These are phyloP conservation scores for Drosophila melanosoma DNA, from an alignment of 2,888 invertebrate genomes.

Conservation along the genomic window DNA sequence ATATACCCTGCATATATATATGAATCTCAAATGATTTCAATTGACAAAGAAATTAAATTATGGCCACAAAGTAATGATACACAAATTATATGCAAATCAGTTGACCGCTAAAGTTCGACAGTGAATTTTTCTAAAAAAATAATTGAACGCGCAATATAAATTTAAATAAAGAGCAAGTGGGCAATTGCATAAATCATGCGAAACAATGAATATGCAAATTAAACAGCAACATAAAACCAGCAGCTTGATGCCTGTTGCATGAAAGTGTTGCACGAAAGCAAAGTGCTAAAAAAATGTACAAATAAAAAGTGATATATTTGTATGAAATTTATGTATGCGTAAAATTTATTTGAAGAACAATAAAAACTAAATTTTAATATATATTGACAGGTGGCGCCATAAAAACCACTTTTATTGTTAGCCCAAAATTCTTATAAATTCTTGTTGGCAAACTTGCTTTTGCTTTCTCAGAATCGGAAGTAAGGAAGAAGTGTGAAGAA, in stretches of 20 bases:
- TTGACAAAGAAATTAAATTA: slow-evolving; percentile 38
- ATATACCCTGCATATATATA: background rate
- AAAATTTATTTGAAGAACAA: background rate
- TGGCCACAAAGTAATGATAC: slow-evolving; percentile 13
- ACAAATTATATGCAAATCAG: slow-evolving; percentile 27
- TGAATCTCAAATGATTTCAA: slow-evolving; percentile 13
- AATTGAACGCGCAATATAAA: slow-evolving; percentile 29
- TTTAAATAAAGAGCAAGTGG: slow-evolving; percentile 30
- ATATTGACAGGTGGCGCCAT: background rate
- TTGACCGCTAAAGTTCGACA: slow-evolving; percentile 37
- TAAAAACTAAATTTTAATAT: background rate
- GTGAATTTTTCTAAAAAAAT: slow-evolving; percentile 10
- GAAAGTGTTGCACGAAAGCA: slow-evolving; percentile 5
- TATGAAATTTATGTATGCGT: background rate
- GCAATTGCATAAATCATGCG: slow-evolving; percentile 37
- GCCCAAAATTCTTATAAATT: background rate
- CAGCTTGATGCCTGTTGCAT: slow-evolving; percentile 6
- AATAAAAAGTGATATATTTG: background rate
- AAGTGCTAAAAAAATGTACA: background rate
- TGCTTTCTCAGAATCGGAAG: background rate
- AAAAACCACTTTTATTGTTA: background rate
- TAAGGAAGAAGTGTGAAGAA: background rate
- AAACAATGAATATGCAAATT: slow-evolving; percentile 49
- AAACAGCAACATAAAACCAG: slow-evolving; percentile 3
- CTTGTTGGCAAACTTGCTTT: background rate